phyloP scores from a whole-genome alignment of 2,113 vertebrate genomes.

The Calonectris borealis region DNA sequence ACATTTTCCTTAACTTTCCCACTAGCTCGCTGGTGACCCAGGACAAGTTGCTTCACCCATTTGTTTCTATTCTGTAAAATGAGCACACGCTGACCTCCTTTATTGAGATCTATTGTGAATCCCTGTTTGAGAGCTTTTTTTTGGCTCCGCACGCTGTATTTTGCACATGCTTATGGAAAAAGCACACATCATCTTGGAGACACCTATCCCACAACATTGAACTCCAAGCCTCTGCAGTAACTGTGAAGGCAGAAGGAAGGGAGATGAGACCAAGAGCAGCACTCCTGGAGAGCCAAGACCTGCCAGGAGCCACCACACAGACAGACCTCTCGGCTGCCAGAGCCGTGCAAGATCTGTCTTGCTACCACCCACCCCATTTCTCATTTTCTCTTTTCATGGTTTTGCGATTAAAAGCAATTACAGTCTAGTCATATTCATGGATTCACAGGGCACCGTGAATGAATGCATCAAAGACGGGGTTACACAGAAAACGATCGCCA shows the following conservation, averaged over 20 bases:
- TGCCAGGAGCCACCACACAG: background rate
- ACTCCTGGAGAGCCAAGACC: background rate
- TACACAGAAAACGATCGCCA: background rate
- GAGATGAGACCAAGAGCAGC: background rate
- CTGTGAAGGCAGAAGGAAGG: background rate
- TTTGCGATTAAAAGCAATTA: slow-evolving; percentile 2
- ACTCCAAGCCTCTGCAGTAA: background rate
- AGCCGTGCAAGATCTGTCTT: background rate
- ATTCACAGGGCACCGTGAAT: background rate
- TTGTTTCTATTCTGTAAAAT: background rate
- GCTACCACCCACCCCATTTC: background rate
- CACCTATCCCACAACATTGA: background rate
- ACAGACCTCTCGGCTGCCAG: background rate
- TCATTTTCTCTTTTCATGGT: background rate
- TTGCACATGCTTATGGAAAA: background rate
- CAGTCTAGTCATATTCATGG: background rate
- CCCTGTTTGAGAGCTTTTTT: accelerated
- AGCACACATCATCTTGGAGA: background rate
- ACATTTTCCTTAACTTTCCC: background rate
- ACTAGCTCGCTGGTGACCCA: background rate
- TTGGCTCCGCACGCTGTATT: background rate
- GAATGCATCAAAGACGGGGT: background rate
- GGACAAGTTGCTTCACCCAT: background rate
- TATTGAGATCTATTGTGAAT: accelerated
- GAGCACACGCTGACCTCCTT: background rate